Conservation (phyloP, 2,113 vertebrate genomes). For the Merops nubicus region DNA sequence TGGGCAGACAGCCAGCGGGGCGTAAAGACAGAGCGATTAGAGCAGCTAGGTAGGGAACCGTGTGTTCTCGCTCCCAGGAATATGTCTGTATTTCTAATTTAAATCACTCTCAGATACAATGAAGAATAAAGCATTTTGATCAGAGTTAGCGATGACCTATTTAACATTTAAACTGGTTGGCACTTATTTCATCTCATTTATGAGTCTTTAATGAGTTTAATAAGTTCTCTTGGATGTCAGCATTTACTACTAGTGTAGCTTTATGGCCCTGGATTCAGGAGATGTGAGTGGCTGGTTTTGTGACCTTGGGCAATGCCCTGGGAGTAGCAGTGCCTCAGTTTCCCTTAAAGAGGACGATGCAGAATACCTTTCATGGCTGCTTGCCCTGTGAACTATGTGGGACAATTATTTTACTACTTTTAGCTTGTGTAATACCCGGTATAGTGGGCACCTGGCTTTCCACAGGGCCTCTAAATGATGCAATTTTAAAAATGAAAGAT, state of each 20-base stretch:
- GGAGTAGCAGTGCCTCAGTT: constrained; percentile 47
- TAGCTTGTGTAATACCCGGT: background rate
- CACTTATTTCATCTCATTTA: constrained; percentile 65
- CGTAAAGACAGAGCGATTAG: background rate
- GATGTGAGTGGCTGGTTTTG: background rate
- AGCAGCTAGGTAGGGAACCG: background rate
- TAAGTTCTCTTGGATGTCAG: constrained; percentile 74
- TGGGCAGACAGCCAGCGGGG: background rate
- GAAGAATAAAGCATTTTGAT: constrained; percentile 69
- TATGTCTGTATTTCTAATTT: constrained; percentile 36
- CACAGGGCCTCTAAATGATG: background rate
- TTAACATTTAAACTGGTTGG: constrained; percentile 74
- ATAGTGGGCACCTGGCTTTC: background rate
- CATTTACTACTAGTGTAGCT: constrained; percentile 55
- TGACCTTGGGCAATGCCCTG: constrained; percentile 31
- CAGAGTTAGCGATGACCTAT: constrained; percentile 61
- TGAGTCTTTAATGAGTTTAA: constrained; percentile 68
- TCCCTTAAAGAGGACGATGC: background rate
- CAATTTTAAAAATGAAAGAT: constrained; percentile 44
- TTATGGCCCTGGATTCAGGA: constrained; percentile 16
- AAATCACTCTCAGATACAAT: constrained; percentile 36
- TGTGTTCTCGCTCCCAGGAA: constrained; percentile 26
- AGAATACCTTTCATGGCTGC: background rate
- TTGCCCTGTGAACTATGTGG: background rate
- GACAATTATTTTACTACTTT: background rate